phyloP scores from a whole-genome alignment of 2,113 vertebrate genomes.

The Pheucticus melanocephalus region DNA sequence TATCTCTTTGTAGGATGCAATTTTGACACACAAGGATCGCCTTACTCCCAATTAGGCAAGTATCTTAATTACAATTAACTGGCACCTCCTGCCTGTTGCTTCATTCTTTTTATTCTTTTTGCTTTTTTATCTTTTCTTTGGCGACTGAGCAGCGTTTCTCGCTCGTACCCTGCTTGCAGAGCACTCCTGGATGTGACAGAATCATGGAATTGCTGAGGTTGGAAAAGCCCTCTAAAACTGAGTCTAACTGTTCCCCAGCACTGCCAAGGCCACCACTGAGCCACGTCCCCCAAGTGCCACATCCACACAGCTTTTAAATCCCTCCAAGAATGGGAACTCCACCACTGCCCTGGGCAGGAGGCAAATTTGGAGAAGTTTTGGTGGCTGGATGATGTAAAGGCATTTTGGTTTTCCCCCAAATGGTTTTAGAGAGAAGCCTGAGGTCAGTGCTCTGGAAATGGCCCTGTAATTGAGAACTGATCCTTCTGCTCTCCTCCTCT shows the following conservation, averaged over 20 bases:
- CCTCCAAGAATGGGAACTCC: background rate
- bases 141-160: background rate
- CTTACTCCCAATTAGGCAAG: slow-evolving; percentile 83
- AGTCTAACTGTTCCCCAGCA: background rate
- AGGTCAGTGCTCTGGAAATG: background rate
- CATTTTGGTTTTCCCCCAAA: background rate
- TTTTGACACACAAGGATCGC: slow-evolving; percentile 79
- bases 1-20: slow-evolving; percentile 81
- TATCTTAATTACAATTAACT: slow-evolving; percentile 55
- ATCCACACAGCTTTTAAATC: background rate
- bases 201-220: background rate
- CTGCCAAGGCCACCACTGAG: background rate
- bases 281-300: background rate
- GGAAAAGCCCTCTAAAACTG: background rate
- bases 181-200: background rate
- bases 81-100: background rate
- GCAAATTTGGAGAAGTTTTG: background rate
- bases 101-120: background rate
- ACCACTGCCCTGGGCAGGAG: background rate
- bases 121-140: background rate
- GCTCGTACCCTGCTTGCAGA: background rate
- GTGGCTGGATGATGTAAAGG: background rate
- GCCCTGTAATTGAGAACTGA: background rate
- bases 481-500: background rate
- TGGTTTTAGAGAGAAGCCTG: background rate